These are phyloP conservation scores for Knipowitschia caucasica DNA, from an alignment of 2,797 vertebrate species.

Conservation along the genomic window DNA sequence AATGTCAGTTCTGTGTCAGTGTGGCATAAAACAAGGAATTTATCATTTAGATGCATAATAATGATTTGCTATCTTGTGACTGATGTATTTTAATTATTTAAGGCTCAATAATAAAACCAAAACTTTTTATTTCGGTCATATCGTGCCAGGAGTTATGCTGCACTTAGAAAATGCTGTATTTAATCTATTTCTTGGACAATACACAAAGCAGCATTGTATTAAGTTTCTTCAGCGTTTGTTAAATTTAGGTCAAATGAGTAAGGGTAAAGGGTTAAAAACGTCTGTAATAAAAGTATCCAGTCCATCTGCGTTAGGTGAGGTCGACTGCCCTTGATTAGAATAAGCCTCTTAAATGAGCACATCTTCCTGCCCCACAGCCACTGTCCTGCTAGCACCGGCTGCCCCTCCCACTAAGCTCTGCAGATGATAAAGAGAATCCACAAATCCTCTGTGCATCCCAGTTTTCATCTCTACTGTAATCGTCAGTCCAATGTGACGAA, in stretches of 20 bases:
- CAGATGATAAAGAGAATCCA: slow-evolving; percentile 38
- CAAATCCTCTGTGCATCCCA: slow-evolving; percentile 54
- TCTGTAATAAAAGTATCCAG: slow-evolving; percentile 7
- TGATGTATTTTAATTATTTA: no score
- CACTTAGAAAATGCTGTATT: not conserved
- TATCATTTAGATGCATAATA: no score
- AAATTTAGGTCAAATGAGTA: slow-evolving; percentile 2
- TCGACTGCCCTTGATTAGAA: slow-evolving; percentile 50
- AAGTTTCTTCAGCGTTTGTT: not conserved
- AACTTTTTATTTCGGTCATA: no score
- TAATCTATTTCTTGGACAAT: not conserved
- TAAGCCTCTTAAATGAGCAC: slow-evolving; percentile 58
- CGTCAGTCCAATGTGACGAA: slow-evolving; percentile 21
- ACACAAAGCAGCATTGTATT: not conserved
- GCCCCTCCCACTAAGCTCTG: slow-evolving; percentile 62
- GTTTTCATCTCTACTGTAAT: slow-evolving; percentile 44
- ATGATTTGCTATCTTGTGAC: no score
- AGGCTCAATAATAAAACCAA: no score
- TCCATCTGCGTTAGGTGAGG: slow-evolving; percentile 21
- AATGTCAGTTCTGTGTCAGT: no score
- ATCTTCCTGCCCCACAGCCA: slow-evolving; percentile 21
- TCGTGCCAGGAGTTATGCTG: not conserved
- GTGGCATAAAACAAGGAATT: no score
- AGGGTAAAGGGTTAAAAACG: not conserved
- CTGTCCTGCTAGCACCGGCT: slow-evolving; percentile 38